Evolutionary conservation across 2,797 vertebrate species (phyloP), one percentile per base, ranked within the genome.

Genomic region (Moxostoma hubbsi): DNA sequence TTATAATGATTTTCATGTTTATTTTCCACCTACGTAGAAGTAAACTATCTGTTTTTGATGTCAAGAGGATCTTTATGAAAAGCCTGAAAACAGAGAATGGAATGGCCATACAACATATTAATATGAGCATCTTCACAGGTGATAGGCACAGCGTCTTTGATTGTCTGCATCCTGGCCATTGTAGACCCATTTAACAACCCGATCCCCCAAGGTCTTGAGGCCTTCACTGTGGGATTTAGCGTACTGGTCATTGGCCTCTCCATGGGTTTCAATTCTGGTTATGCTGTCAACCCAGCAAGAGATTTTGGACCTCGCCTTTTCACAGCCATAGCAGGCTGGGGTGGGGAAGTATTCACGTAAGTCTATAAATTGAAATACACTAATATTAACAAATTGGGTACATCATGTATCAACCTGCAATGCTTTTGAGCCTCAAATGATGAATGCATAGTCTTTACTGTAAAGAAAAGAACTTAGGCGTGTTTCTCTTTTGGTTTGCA

Each of bases 201-300:
- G 0, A 94, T 99, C 15, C 98, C 97, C 8, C 91, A 85, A 0
- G 97, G 97, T 0, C 90, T 99, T 83, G 97, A 99, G 76, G 97
- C 98, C 65, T 98, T 99, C 91, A 98, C 97, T 0, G 95, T 99
- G 88, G 98, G 98, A 59, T 96, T 99, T 12, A 96, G 96, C 68
- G 95, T 99, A 82, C 90, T 99, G 0, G 96, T 97, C 86, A 99
- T 99, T 57, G 98, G 98, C 66, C 90, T 96, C 9, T 96, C 98
- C 5, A 99, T 99, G 98, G 98, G 97, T 84, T 98, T 99, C 88
- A 99, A 99, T 89, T 98, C 96, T 0, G 98, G 98, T 69, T 99
- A 99, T 0, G 98, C 98, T 0, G 96, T 99, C 72, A 99, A 99
- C 87, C 98, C 98, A 8, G 98, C 98, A 81, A 95, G 98, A 88